Evolutionary conservation across 2,113 vertebrate species (phyloP).

Genomic region (Henicopernis longicauda): DNA sequence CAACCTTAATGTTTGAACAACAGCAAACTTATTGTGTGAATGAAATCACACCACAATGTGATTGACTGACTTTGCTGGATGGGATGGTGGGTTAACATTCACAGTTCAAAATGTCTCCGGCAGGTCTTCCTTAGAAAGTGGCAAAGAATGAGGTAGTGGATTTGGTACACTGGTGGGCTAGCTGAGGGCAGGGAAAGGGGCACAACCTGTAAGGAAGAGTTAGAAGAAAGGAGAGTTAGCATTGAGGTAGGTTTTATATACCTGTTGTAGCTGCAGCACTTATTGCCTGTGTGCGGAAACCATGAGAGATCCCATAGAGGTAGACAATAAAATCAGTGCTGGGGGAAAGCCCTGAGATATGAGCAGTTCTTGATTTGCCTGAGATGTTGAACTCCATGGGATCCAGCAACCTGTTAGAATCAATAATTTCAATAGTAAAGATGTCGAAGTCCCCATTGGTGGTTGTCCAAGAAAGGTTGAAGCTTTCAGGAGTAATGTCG

Average conservation of each 20-base stretch:
- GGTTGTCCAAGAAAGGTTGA: constrained; percentile 88
- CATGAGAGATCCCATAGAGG: constrained; percentile 84
- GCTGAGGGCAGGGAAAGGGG: neutral
- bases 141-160: neutral
- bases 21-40: neutral
- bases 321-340: constrained; percentile 91
- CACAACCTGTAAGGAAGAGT: constrained; percentile 52
- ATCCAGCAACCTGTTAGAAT: constrained; percentile 91
- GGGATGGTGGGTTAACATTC: neutral
- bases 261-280: constrained; percentile 89
- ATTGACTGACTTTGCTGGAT: neutral
- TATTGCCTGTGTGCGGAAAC: constrained; percentile 79
- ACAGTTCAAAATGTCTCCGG: neutral
- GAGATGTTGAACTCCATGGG: constrained; percentile 84
- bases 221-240: constrained; percentile 24
- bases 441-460: constrained; percentile 76
- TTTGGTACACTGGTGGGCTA: neutral
- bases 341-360: constrained; percentile 86
- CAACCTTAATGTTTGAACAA: neutral
- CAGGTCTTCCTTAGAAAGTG: neutral
- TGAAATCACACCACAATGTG: neutral
- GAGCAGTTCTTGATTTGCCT: constrained; percentile 71
- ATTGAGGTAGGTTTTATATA: constrained; percentile 63
- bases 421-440: constrained; percentile 95
- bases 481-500: constrained; percentile 85